A percentile compares a stretch with the other conserved stretches of the same genome.
These are phyloP conservation scores for Falcunculus frontatus DNA, from an alignment of 2,113 vertebrate species.

Conservation along the genomic window DNA sequence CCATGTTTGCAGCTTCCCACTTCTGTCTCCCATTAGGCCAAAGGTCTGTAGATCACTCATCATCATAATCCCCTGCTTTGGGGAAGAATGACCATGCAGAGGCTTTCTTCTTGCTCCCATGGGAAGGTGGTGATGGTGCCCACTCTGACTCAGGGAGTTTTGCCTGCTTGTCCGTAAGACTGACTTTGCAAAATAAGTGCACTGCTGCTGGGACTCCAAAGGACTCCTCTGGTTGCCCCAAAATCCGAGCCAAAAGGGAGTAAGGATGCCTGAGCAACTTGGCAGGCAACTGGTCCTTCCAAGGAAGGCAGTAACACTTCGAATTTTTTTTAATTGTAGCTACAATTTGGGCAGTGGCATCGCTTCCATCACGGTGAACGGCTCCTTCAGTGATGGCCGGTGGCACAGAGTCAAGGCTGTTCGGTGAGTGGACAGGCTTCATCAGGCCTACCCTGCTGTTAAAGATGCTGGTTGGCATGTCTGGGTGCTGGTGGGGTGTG, in stretches of 20 bases:
- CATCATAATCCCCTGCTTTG: background rate
- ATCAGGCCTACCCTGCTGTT: background rate
- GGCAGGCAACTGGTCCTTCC: background rate
- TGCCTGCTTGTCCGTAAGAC: background rate
- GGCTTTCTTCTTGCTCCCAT: background rate
- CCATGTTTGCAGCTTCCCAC: rapidly evolving
- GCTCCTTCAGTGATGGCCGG: slow-evolving; percentile 86
- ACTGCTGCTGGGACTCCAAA: background rate
- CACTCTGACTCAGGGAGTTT: background rate
- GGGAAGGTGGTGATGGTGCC: background rate
- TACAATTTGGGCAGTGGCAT: slow-evolving; percentile 92
- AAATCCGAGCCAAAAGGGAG: rapidly evolving
- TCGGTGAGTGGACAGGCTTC: slow-evolving; percentile 69
- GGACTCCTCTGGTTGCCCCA: too few species aligned
- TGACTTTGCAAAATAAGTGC: background rate
- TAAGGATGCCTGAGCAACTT: background rate
- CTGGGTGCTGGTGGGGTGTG: background rate
- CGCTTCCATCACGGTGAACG: slow-evolving; percentile 80
- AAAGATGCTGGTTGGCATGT: background rate
- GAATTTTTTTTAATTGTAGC: slow-evolving; percentile 47
- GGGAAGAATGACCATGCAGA: background rate
- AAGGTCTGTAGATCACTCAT: background rate
- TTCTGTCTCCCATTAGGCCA: background rate
- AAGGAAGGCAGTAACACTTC: background rate
- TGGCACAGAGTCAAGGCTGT: slow-evolving; percentile 95